phyloP scores from a whole-genome alignment of 92 coral and sea anemone species.

The Diadumene lineata region DNA sequence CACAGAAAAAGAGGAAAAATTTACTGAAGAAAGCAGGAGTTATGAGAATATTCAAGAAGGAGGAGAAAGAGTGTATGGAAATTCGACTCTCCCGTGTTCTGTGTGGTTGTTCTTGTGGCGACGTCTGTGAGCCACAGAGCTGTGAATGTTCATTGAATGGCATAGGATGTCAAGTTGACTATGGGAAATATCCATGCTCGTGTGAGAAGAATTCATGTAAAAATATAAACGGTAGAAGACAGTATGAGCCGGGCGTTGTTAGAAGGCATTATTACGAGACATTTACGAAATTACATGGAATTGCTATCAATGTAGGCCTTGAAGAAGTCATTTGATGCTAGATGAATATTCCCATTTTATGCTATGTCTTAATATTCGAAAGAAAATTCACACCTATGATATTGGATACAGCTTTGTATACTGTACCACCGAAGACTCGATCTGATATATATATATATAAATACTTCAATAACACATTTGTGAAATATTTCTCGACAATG shows the following conservation, averaged over 20 bases:
- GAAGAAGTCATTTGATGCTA: conserved; percentile 15
- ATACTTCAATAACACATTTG: neutral
- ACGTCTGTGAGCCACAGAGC: conserved; percentile 84
- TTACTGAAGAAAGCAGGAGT: conserved; percentile 86
- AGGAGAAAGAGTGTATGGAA: conserved; percentile 80
- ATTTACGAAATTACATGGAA: conserved; percentile 62
- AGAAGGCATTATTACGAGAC: conserved; percentile 88
- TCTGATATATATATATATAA: neutral
- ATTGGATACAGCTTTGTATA: neutral
- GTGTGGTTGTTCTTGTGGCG: conserved; percentile 96
- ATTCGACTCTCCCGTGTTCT: conserved; percentile 84
- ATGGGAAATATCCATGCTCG: conserved; percentile 95
- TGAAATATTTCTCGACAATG: neutral
- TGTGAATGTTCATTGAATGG: conserved; percentile 94
- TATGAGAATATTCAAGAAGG: conserved; percentile 72
- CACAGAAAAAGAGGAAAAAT: conserved; percentile 73
- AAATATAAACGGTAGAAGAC: conserved; percentile 83
- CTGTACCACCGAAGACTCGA: neutral
- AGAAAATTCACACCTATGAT: neutral
- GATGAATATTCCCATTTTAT: neutral
- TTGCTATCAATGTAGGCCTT: conserved; percentile 42
- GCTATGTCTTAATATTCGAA: neutral
- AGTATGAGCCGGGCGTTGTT: conserved; percentile 73
- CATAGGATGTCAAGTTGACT: conserved; percentile 94
- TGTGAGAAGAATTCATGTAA: conserved; percentile 85